Evolutionary conservation across 2,888 invertebrate species (phyloP), one percentile per base, ranked within the genome.

Genomic region (Aethes cnicana): DNA sequence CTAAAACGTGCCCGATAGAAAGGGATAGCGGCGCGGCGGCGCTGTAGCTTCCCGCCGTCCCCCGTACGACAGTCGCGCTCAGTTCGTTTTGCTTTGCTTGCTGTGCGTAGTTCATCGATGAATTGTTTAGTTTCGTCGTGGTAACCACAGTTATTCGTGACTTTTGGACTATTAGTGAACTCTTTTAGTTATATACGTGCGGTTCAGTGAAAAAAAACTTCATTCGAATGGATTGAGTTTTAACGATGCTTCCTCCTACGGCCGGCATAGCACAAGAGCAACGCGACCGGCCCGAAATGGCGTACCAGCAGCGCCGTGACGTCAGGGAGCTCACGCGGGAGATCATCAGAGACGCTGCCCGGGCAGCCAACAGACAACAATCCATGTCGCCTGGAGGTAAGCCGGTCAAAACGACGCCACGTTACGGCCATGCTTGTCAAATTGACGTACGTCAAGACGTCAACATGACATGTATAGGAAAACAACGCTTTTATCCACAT

Each of bases 361-460:
- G 84, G 47, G 82, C 88, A 52, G 74, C 79, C 53, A 82, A 77
- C 72, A 84, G 84, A 74, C 81, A 84, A 62, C 72, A 75, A 54
- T 82, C 86, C 57, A 77, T 85, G 72, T 89, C 90, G 59, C 86
- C 89, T 70, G 87, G 84, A 84, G 88, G 89, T 90, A 76, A 83
- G 68, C 69, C 66, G 69, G 68, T 50, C 73, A 72, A 77, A 80
- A 79, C 81, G 88, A 89, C 88, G 90, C 88, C 89, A 89, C 89
- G 89, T 88, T 89, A 87, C 84, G 83, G 87, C 88, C 88, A 87
- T 85, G 77, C 82, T 81, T 90, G 90, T 90, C 90, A 90, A 75
- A 77, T 79, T 90, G 90, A 90, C 90, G 81, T 82, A 84, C 76
- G 90, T 90, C 90, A 90, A 88, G 81, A 84, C 76, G 90, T 90